These are phyloP conservation scores for Gambusia holbrooki DNA, from an alignment of 2,113 vertebrate species.

Conservation along the genomic window DNA sequence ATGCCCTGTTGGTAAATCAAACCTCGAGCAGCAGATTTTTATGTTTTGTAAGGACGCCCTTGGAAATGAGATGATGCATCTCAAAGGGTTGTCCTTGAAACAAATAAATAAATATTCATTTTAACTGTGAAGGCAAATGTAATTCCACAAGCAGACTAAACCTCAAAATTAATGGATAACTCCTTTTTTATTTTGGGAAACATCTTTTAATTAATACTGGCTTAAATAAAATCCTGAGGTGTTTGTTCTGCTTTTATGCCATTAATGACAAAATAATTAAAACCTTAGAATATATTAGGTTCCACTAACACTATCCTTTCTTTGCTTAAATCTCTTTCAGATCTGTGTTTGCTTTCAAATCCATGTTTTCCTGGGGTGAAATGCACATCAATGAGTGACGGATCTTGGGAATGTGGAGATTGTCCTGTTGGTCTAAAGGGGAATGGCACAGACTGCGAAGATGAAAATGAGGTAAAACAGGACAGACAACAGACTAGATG, in stretches of 20 bases:
- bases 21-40: background rate
- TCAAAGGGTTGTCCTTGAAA: too few relatives aligned
- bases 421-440: constrained; percentile 90
- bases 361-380: constrained; percentile 92
- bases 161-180: constrained; percentile 4
- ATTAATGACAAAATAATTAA: constrained; percentile 17
- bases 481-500: background rate
- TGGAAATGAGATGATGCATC: too few relatives aligned
- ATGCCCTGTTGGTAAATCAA: constrained; percentile 83
- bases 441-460: constrained; percentile 92
- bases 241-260: constrained; percentile 26
- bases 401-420: constrained; percentile 91
- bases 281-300: background rate
- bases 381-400: constrained; percentile 86
- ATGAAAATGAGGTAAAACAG: constrained; percentile 89
- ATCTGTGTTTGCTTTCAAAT: constrained; percentile 88
- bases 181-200: constrained; percentile 15
- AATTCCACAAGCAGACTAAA: constrained; percentile 13
- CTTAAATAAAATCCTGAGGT: constrained; percentile 18
- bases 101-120: background rate
- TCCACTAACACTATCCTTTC: background rate
- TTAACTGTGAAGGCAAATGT: constrained; percentile 15
- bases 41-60: too few relatives aligned
- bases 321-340: constrained; percentile 69
- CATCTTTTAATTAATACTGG: constrained; percentile 26